Evolutionary conservation across 2,888 invertebrate genomes (phyloP), one percentile per base, ranked within the genome.

Genomic region (Ellobium chinense): DNA sequence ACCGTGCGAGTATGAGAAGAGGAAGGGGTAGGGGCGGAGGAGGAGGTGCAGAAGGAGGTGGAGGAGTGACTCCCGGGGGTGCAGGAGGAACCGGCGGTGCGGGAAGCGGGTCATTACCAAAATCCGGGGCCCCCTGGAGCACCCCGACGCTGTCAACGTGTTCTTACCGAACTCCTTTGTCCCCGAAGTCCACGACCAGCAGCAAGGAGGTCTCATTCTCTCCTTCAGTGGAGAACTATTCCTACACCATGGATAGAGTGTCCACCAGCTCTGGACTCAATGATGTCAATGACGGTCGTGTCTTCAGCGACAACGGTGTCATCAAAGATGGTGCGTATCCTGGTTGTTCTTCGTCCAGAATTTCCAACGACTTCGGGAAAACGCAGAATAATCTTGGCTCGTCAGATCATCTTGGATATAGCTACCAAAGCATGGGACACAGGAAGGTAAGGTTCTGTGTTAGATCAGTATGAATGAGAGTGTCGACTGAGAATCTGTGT

Each of bases 1-100:
- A 75, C 31, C 58, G 84, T 34, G 82, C 84, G 27, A 84, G 82
- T 60, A 82, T 82, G 65, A 54, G 84, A 24, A 78, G 84, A 27
- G 68, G 77, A 0, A 54, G 77, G 18, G 69, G 77, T 9, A 46
- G 37, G 1, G 46, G 77, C 34, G 66, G 66, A n/a, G 46, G 31
- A 21, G 75, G 21, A 21, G 65, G 56, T 27, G 12, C 56, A 29
- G 66, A 34, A 27, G 18, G 37, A 37, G 73, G 76, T 7, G n/a
- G n/a, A n/a, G n/a, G n/a, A n/a, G 46, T 46, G 46, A 46, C 46
- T 18, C 31, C 9, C 18, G 39, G 37, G 4, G 21, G 37, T 36
- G 1, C 34, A n/a, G 58, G 54, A 29, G 37, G 18, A 36, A n/a
- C 34, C 27, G 24, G 36, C 18, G n/a, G 56, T 36, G 31, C n/a